These are phyloP conservation scores for Clupea harengus DNA, from an alignment of 2,113 vertebrate species.

Conservation along the genomic window DNA sequence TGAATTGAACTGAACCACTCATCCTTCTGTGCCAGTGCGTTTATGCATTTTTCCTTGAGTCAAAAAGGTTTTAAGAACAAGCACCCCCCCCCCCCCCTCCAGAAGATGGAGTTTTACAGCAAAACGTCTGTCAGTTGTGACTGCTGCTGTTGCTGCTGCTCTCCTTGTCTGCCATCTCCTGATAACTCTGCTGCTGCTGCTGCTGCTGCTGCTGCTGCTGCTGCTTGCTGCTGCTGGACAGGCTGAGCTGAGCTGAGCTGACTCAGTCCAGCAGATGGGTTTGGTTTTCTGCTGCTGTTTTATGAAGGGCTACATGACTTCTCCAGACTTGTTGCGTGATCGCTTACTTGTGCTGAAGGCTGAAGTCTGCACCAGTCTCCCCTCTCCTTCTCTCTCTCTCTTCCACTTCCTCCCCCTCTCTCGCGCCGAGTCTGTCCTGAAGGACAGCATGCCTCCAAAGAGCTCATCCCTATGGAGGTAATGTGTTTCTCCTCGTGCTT, in stretches of 20 bases:
- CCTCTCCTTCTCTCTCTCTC: slow-evolving; percentile 34
- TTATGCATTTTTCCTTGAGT: slow-evolving; percentile 30
- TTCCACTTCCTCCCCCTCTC: slow-evolving; percentile 40
- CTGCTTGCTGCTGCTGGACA: neutral
- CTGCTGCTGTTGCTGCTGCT: neutral
- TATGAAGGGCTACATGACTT: slow-evolving; percentile 45
- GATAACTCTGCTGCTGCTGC: neutral
- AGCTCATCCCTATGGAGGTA: slow-evolving; percentile 68
- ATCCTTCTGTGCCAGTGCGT: too few relatives aligned
- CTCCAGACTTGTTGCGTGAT: slow-evolving; percentile 46
- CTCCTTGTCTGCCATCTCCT: neutral
- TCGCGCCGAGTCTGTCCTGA: slow-evolving; percentile 48
- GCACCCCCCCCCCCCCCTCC: too few relatives aligned
- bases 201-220: too few relatives aligned
- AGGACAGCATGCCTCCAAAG: slow-evolving; percentile 73
- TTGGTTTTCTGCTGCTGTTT: slow-evolving; percentile 48
- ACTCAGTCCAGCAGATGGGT: slow-evolving; percentile 48
- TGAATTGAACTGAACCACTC: too few relatives aligned
- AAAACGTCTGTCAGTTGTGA: neutral
- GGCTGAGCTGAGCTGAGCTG: slow-evolving; percentile 14
- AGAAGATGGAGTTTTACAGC: neutral
- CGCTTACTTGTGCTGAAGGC: slow-evolving; percentile 26
- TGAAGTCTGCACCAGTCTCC: neutral
- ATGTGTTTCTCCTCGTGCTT: slow-evolving; percentile 62
- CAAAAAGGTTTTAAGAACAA: too few relatives aligned